Conservation (phyloP, 2,888 invertebrate species). For the Agrypnus murinus region DNA sequence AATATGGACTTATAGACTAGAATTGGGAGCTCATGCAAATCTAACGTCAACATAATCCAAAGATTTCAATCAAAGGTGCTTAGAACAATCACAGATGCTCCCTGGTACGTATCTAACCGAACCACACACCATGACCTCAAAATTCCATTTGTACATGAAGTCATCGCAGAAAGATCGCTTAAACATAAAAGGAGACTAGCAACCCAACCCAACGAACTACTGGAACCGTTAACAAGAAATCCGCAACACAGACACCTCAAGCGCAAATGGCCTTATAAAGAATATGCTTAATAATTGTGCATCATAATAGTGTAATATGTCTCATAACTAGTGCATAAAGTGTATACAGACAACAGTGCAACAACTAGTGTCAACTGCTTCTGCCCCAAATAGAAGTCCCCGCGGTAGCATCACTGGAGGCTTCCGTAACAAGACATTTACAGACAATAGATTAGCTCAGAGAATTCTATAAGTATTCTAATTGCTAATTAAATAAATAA, state of each 20-base stretch:
- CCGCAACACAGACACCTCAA: slow-evolving; percentile 10
- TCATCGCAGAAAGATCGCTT: background rate
- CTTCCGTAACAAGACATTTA: slow-evolving; percentile 2
- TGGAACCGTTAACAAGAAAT: background rate
- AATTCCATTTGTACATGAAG: background rate
- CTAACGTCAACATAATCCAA: slow-evolving; percentile 1
- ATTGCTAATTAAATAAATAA: too few relatives aligned
- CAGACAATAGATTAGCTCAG: background rate
- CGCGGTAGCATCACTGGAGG: background rate
- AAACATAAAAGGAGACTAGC: background rate
- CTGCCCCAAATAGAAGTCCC: background rate
- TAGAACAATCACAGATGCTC: slow-evolving; percentile 6
- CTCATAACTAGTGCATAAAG: background rate
- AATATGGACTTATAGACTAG: background rate
- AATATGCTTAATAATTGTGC: background rate
- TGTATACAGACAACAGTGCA: too few relatives aligned
- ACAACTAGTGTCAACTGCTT: background rate
- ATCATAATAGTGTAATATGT: too few relatives aligned
- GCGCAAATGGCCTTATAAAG: slow-evolving; percentile 12
- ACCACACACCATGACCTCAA: background rate
- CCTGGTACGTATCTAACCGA: slow-evolving; percentile 2
- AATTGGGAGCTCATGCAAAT: slow-evolving; percentile 2
- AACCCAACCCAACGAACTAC: background rate
- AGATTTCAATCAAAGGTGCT: background rate
- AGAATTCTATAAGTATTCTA: background rate